Conservation (phyloP, 1,140 invertebrate genomes). For the Gonatopus flavifemur region DNA sequence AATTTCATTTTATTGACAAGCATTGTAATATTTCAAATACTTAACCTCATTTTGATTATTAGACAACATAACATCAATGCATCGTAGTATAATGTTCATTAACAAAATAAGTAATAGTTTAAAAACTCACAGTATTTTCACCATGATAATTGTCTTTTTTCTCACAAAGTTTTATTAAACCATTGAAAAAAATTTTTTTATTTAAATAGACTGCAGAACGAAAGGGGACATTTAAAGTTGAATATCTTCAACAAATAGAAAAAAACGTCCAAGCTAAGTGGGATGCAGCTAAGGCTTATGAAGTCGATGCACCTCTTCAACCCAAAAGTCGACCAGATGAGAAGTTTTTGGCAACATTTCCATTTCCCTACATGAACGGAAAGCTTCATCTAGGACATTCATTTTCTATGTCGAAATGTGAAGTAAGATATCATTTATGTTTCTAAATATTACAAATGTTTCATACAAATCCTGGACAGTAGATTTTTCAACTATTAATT, state of each 20-base stretch:
- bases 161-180: not conserved
- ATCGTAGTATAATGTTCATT: no score
- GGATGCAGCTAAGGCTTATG: constrained; percentile 77
- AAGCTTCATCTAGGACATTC: constrained; percentile 96
- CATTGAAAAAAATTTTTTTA: no score
- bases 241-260: constrained; percentile 87
- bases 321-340: constrained; percentile 64
- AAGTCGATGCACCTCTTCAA: constrained; percentile 73
- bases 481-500: no score
- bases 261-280: constrained; percentile 80
- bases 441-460: no score
- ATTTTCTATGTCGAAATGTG: constrained; percentile 96
- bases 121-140: not conserved
- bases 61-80: no score
- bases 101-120: not conserved
- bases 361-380: constrained; percentile 99
- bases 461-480: no score
- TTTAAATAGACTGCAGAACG: constrained; percentile 63
- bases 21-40: no score
- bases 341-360: constrained; percentile 95
- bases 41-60: no score
- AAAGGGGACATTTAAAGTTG: constrained; percentile 92
- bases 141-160: not conserved
- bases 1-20: no score
- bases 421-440: constrained; percentile 59